Percentiles rank a stretch among this genome's conserved stretches.
phyloP scores from a whole-genome alignment of 2,888 invertebrate genomes.

The Poecilobothrus nobilitatus region DNA sequence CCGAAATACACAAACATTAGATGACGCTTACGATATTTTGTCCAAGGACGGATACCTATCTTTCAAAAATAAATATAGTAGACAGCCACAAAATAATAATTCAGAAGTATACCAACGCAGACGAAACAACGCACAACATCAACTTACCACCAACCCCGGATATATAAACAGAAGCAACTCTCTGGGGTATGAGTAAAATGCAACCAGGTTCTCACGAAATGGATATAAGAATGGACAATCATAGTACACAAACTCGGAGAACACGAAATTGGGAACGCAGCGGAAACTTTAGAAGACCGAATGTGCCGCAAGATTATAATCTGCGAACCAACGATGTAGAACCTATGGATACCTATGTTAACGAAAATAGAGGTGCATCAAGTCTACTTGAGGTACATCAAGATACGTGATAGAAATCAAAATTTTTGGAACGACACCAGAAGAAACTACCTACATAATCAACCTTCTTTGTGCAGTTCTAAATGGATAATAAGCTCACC shows the following conservation, averaged over 20 bases:
- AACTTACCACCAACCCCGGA: not conserved
- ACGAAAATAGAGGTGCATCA: not conserved
- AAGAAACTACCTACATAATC: slow-evolving; percentile 15
- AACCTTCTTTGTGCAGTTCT: slow-evolving; percentile 10
- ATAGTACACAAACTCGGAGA: not conserved
- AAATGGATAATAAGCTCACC: slow-evolving; percentile 15
- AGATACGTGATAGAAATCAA: not conserved
- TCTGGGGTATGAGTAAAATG: not conserved
- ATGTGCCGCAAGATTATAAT: not conserved
- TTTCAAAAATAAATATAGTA: not conserved
- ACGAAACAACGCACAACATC: not conserved
- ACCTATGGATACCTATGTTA: slow-evolving; percentile 12
- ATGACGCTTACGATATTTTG: slow-evolving; percentile 14
- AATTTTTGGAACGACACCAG: slow-evolving; percentile 8
- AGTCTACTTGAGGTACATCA: slow-evolving; percentile 3
- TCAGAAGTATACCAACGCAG: not conserved
- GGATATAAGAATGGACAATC: not conserved
- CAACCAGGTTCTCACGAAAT: not conserved
- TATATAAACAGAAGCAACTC: not conserved
- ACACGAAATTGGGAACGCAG: not conserved
- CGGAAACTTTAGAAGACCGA: slow-evolving; percentile 10
- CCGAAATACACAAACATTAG: slow-evolving; percentile 13
- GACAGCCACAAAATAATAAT: slow-evolving; percentile 7
- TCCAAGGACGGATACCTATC: slow-evolving; percentile 7
- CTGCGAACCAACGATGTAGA: not conserved